These are phyloP conservation scores for Therioaphis trifolii DNA, from an alignment of 2,888 invertebrate genomes.

Conservation along the genomic window DNA sequence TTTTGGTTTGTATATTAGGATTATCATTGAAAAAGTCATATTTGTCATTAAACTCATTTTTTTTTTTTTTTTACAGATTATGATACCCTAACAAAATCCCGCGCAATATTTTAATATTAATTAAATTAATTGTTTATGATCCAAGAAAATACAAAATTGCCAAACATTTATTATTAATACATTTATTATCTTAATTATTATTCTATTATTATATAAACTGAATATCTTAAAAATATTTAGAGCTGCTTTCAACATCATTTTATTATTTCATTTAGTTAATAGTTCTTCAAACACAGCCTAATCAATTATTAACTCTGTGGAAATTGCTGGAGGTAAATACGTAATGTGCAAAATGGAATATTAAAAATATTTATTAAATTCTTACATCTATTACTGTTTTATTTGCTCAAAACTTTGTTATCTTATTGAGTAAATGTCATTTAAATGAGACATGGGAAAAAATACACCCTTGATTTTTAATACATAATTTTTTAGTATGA, in stretches of 20 bases:
- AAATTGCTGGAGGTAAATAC: conserved; percentile 49
- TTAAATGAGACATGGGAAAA: conserved; percentile 31
- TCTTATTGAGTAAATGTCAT: conserved; percentile 26
- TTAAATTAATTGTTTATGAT: conserved; percentile 51
- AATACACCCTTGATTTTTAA: not conserved
- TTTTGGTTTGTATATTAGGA: conserved; percentile 40
- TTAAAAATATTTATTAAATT: conserved; percentile 48
- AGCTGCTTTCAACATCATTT: conserved; percentile 54
- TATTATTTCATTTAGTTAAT: conserved; percentile 55
- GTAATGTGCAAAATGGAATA: conserved; percentile 51
- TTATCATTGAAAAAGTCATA: not conserved
- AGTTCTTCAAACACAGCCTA: conserved; percentile 45
- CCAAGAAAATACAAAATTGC: conserved; percentile 60
- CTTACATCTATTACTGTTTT: conserved; percentile 38
- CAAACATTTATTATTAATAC: conserved; percentile 61
- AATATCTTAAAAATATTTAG: conserved; percentile 56
- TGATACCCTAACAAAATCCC: conserved; percentile 47
- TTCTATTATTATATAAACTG: conserved; percentile 60
- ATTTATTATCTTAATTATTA: conserved; percentile 61
- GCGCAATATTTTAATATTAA: conserved; percentile 51
- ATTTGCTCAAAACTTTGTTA: conserved; percentile 40
- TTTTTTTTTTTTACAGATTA: conserved; percentile 49
- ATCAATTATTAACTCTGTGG: conserved; percentile 50
- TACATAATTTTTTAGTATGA: conserved; percentile 38
- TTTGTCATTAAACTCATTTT: not conserved